Conservation (phyloP, 2,113 vertebrate species). For the Cairina moschata region DNA sequence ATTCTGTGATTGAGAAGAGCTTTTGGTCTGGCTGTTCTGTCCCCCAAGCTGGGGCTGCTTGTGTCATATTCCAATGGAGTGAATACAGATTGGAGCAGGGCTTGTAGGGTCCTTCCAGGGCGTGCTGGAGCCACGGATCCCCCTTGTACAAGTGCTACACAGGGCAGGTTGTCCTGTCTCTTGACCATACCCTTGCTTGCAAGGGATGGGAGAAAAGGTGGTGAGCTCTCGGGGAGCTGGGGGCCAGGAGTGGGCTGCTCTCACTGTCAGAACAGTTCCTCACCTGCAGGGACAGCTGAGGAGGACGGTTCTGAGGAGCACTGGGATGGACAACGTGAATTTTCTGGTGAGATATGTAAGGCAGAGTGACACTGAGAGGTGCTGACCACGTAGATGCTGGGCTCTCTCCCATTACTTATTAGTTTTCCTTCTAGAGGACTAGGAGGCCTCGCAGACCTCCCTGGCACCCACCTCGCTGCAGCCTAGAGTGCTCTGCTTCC, state of each 20-base stretch:
- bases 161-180: neutral
- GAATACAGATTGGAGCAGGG: neutral
- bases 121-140: neutral
- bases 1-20: neutral
- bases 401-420: neutral
- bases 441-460: neutral
- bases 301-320: fast-evolving
- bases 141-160: neutral
- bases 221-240: neutral
- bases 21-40: neutral
- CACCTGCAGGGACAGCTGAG: neutral
- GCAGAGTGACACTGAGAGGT: neutral
- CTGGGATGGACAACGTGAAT: neutral
- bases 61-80: neutral
- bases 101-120: neutral
- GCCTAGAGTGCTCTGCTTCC: neutral
- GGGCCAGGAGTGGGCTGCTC: neutral
- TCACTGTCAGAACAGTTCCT: neutral
- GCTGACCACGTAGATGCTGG: neutral
- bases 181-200: neutral
- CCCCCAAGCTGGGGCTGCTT: neutral
- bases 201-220: neutral
- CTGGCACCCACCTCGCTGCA: neutral
- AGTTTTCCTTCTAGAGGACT: neutral
- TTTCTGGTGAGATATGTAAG: neutral